Evolutionary conservation across 2,888 invertebrate species (phyloP).

Genomic region (Neoascia interrupta): DNA sequence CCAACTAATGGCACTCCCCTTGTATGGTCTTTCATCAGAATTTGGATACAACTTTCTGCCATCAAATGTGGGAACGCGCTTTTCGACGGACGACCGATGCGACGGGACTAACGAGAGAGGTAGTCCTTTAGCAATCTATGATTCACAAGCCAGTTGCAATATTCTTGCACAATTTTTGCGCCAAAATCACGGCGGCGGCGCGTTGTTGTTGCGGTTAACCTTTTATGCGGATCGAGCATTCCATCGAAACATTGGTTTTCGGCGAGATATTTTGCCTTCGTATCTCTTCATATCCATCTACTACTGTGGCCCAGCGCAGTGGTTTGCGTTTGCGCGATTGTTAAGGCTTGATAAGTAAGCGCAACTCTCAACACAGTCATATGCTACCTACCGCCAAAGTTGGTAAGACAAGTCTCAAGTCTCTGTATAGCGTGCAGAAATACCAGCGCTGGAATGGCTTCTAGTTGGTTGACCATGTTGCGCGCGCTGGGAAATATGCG

Average conservation of each 20-base stretch:
- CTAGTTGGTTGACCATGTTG: conserved; percentile 49
- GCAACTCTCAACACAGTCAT: conserved; percentile 14
- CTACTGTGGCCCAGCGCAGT: conserved; percentile 29
- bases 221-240: conserved; percentile 46
- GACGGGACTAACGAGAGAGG: conserved; percentile 13
- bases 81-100: conserved; percentile 13
- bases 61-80: conserved; percentile 54
- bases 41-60: conserved; percentile 18
- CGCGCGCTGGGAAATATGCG: conserved; percentile 34
- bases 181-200: conserved; percentile 18
- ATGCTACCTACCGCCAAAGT: conserved; percentile 14
- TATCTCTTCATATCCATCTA: conserved; percentile 60
- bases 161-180: conserved; percentile 51
- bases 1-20: conserved; percentile 56
- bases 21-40: conserved; percentile 34
- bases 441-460: conserved; percentile 25
- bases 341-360: conserved; percentile 51
- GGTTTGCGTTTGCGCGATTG: conserved; percentile 56
- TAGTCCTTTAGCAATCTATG: conserved; percentile 56
- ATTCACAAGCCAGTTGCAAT: conserved; percentile 44
- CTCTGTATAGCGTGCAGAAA: neutral
- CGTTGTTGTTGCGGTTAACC: conserved; percentile 40
- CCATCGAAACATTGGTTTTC: conserved; percentile 34
- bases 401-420: conserved; percentile 35
- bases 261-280: conserved; percentile 10